phyloP scores from a whole-genome alignment of 2,113 vertebrate genomes.

The Hemibagrus wyckioides region DNA sequence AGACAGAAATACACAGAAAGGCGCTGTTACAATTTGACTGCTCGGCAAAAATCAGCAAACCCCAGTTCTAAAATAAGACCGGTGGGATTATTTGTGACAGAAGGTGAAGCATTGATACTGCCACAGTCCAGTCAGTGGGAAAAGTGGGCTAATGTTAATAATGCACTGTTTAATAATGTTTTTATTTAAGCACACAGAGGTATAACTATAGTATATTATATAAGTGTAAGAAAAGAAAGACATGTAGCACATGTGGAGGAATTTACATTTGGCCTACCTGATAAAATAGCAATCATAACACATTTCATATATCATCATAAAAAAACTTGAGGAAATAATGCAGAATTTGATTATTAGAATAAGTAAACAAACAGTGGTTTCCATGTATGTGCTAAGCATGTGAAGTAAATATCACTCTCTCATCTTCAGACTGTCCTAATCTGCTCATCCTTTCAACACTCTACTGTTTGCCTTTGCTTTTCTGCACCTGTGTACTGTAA shows the following conservation, averaged over 20 bases:
- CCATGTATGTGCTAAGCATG: not conserved
- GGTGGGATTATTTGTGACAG: not conserved
- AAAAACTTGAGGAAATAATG: not conserved
- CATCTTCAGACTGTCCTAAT: not conserved
- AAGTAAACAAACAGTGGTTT: not conserved
- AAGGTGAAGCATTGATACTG: not conserved
- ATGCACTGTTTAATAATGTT: not conserved
- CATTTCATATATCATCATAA: not conserved
- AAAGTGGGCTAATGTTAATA: not conserved
- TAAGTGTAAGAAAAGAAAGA: not conserved
- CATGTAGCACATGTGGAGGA: not conserved
- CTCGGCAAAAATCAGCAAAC: not conserved
- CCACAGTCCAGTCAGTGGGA: not conserved
- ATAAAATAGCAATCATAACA: not conserved
- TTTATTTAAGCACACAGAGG: not conserved
- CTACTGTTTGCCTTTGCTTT: slow-evolving; percentile 5
- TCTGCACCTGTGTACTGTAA: slow-evolving; percentile 15
- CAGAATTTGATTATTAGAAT: not conserved
- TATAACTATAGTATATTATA: too few species aligned
- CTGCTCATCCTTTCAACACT: not conserved
- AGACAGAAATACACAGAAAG: not conserved
- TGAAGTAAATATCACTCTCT: not conserved
- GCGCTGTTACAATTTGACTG: not conserved
- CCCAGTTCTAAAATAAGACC: not conserved
- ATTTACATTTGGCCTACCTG: not conserved